A percentile compares a stretch with the other conserved stretches of the same genome.
These are phyloP conservation scores for Taxidea taxus DNA, from an alignment of 2,113 vertebrate species.

Conservation along the genomic window DNA sequence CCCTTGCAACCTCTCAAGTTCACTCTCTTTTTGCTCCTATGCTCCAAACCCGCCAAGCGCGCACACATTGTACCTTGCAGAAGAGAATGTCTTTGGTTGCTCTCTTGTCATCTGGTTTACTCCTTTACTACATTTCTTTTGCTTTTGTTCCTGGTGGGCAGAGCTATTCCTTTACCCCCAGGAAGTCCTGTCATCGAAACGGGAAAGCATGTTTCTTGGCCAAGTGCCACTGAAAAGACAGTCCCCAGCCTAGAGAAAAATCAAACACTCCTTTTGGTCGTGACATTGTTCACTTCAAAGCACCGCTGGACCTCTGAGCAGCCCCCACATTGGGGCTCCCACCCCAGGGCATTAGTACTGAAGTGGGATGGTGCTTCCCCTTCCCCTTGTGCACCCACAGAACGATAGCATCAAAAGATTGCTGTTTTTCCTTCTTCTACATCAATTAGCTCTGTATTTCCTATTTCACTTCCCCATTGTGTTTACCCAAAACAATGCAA, in stretches of 20 bases:
- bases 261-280: neutral
- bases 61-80: neutral
- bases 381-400: neutral
- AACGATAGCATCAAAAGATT: neutral
- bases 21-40: neutral
- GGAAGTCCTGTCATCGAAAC: constrained; percentile 11
- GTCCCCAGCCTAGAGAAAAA: neutral
- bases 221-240: neutral
- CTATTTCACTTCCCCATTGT: constrained; percentile 2
- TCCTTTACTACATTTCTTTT: neutral
- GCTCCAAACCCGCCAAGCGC: too few species aligned
- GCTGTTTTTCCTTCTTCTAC: neutral
- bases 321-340: too few species aligned
- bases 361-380: too few species aligned
- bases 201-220: neutral
- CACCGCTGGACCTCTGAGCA: neutral
- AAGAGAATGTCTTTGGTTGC: neutral
- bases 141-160: constrained; percentile 16
- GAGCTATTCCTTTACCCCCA: constrained; percentile 15
- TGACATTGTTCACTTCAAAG: neutral
- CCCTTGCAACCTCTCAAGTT: neutral
- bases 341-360: rapidly evolving
- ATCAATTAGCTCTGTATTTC: constrained; percentile 24
- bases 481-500: constrained; percentile 33
- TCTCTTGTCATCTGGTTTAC: neutral